These are phyloP conservation scores for Chrysolina oricalcia DNA, from an alignment of 2,888 invertebrate genomes.

Conservation along the genomic window DNA sequence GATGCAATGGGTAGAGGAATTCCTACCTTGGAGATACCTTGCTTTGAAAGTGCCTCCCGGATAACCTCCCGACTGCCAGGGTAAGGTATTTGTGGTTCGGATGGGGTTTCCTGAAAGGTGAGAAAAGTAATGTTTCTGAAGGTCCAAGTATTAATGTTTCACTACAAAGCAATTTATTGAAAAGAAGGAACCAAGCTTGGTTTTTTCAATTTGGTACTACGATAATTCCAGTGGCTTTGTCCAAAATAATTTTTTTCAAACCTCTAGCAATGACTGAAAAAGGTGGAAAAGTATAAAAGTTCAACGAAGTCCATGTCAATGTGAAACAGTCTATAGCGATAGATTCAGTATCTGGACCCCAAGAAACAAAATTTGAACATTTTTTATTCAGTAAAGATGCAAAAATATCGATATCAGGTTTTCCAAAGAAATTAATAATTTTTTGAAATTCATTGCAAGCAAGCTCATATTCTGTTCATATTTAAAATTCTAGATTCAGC, in stretches of 20 bases:
- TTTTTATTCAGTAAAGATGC: constrained; percentile 17
- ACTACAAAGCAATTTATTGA: background rate
- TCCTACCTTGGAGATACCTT: background rate
- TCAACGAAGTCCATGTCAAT: constrained; percentile 11
- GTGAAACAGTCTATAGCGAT: constrained; percentile 28
- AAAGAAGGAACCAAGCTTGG: constrained; percentile 26
- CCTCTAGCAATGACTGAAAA: constrained; percentile 26
- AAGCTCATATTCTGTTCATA: constrained; percentile 32
- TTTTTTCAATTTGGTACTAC: constrained; percentile 20
- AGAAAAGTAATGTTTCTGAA: constrained; percentile 46
- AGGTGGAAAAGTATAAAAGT: constrained; percentile 34
- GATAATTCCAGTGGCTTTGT: constrained; percentile 23
- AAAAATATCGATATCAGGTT: constrained; percentile 34
- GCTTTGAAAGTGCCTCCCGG: constrained; percentile 48
- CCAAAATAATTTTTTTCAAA: constrained; percentile 23
- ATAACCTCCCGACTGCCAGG: constrained; percentile 60
- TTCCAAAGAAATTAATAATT: constrained; percentile 9
- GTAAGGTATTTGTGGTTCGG: constrained; percentile 54
- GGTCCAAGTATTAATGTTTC: constrained; percentile 15
- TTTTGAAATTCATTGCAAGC: background rate
- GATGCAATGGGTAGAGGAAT: background rate
- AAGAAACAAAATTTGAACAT: constrained; percentile 31
- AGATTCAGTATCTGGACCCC: constrained; percentile 25
- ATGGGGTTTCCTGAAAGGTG: constrained; percentile 55
- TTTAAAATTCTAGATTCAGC: background rate